Evolutionary conservation across 2,113 vertebrate species (phyloP).

Genomic region (Melanocharis versteri): DNA sequence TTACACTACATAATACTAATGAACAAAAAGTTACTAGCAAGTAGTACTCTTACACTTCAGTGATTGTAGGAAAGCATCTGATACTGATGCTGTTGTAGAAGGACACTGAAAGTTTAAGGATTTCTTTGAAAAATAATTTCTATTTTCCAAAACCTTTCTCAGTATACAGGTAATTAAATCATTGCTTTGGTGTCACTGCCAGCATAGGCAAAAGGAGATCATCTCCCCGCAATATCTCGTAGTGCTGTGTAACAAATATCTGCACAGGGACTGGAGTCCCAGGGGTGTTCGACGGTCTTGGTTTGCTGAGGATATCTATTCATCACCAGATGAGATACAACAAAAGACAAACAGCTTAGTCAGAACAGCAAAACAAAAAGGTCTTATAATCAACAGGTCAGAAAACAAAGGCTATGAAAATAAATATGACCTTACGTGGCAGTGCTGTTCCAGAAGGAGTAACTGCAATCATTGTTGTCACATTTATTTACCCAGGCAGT

Average conservation of each 20-base stretch:
- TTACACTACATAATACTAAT: neutral
- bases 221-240: neutral
- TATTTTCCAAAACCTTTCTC: neutral
- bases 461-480: constrained; percentile 26
- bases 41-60: neutral
- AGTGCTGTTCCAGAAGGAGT: neutral
- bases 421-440: constrained; percentile 3
- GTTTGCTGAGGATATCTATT: constrained; percentile 3
- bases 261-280: neutral
- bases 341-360: constrained; percentile 50
- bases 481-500: constrained; percentile 28
- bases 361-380: constrained; percentile 39
- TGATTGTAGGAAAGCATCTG: neutral
- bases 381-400: constrained; percentile 51
- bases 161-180: neutral
- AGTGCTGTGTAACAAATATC: neutral
- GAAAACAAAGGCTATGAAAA: constrained; percentile 55
- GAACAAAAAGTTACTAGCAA: neutral
- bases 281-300: neutral
- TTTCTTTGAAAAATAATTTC: neutral
- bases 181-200: neutral
- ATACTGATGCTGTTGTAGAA: neutral
- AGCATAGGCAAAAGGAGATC: neutral
- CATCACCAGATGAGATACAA: constrained; percentile 29
- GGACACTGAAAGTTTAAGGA: neutral